Evolutionary conservation across 2,113 vertebrate species (phyloP).

Genomic region (Aspiorhynchus laticeps): DNA sequence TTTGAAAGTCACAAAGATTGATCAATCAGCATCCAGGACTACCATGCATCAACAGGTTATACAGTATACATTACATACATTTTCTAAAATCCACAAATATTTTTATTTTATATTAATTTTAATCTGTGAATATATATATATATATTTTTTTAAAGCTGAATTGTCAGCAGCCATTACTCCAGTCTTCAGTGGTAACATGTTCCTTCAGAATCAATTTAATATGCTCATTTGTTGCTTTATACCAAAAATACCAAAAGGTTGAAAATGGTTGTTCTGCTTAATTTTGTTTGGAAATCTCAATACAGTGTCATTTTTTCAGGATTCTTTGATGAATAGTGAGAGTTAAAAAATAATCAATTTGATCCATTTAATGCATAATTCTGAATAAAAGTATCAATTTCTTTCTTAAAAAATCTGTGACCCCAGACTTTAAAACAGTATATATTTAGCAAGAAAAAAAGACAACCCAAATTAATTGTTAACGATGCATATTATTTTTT

Average conservation of each 20-base stretch:
- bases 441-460: not conserved
- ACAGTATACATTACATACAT: too few species aligned
- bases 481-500: not conserved
- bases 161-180: not conserved
- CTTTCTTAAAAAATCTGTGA: not conserved
- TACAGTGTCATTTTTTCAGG: not conserved
- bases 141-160: not conserved
- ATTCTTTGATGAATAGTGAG: not conserved
- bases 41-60: too few species aligned
- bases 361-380: too few species aligned
- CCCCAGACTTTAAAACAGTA: not conserved
- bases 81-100: not conserved
- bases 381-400: too few species aligned
- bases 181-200: not conserved
- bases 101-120: not conserved
- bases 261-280: not conserved
- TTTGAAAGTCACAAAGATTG: slow-evolving; percentile 9
- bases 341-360: not conserved
- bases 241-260: not conserved
- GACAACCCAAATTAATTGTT: not conserved
- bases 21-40: too few species aligned
- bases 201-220: not conserved
- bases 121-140: too few species aligned
- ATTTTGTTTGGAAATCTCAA: not conserved
- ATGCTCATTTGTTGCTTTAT: not conserved